phyloP scores from a whole-genome alignment of 2,797 vertebrate species.

The Muraenolepis orangiensis region DNA sequence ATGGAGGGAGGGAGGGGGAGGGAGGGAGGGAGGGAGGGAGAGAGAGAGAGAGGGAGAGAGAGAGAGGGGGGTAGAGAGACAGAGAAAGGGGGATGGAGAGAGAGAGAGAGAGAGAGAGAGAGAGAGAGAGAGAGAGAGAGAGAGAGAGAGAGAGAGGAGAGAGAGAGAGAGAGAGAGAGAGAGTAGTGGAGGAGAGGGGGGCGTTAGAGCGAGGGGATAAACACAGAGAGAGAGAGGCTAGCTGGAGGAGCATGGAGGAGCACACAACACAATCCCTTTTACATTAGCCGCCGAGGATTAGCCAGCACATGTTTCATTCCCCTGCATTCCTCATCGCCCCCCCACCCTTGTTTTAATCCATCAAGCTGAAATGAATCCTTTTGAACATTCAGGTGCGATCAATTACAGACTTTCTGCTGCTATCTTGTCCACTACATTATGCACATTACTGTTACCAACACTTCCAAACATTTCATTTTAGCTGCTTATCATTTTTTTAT shows the following conservation, averaged over 20 bases:
- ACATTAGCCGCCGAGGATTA: conserved; percentile 62
- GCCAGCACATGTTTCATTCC: conserved; percentile 51
- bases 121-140: too few species aligned
- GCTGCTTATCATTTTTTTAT: conserved; percentile 33
- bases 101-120: too few species aligned
- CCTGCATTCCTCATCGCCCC: conserved; percentile 41
- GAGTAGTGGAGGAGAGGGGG: conserved; percentile 3
- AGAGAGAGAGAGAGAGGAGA: too few species aligned
- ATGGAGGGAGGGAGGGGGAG: too few species aligned
- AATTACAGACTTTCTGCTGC: conserved; percentile 67
- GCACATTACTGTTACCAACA: conserved; percentile 53
- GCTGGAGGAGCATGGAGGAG: conserved; percentile 40
- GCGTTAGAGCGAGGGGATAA: too few species aligned
- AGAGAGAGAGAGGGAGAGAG: background rate
- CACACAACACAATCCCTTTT: conserved; percentile 60
- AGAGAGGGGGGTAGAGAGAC: background rate
- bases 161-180: background rate
- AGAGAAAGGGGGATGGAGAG: too few species aligned
- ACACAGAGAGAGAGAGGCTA: conserved; percentile 7
- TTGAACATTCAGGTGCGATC: conserved; percentile 73
- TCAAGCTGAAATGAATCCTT: conserved; percentile 69
- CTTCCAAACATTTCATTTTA: conserved; percentile 47
- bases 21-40: too few species aligned
- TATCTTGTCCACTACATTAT: conserved; percentile 50
- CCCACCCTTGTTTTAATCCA: conserved; percentile 69